Evolutionary conservation across 2,888 invertebrate genomes (phyloP), one percentile per base, ranked within the genome.

Genomic region (Gari tellinella): DNA sequence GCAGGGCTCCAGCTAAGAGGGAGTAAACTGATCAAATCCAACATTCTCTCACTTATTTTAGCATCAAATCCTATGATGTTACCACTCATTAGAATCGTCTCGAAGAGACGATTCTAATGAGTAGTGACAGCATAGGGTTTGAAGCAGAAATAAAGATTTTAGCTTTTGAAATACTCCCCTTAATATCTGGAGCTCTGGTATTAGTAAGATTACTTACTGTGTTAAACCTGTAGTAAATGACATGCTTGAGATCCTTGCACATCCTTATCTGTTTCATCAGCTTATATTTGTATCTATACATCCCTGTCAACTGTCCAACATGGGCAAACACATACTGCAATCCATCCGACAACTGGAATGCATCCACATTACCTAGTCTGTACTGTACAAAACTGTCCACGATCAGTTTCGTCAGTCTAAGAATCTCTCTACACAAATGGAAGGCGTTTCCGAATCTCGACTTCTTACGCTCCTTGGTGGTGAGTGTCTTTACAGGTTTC

Each of bases 321-420:
- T 99, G 99, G 0, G 99, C 98, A 92, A 99, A 99, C 77, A 99
- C 97, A 92, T 99, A 99, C 92, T 99, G 99, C 43, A 99, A 93
- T 12, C 99, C 99, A 92, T 99, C 99, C 7, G 99, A 95, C 83
- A 99, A 93, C 94, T 93, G 93, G 93, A 99, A 99, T 1, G 99
- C 99, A 92, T 99, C 99, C 10, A 99, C 99, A 90, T 99, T 99
- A 93, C 99, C 99, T 76, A 99, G 94, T 17, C 99, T 95, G 92
- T 99, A 99, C 92, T 99, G 99, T 0, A 99, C 99, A 92, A 99
- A 99, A 0, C 99, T 98, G 93, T 99, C 99, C 63, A 99, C 98
- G 8, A 99, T 97, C 38, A 99, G 93, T 92, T 99, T 99, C 0
- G 99, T 99, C 72, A 99, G 93, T n/a, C 99, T 95, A 1, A 99